Conservation (phyloP, 2,113 vertebrate species). For the Psittacula cyanocephala region DNA sequence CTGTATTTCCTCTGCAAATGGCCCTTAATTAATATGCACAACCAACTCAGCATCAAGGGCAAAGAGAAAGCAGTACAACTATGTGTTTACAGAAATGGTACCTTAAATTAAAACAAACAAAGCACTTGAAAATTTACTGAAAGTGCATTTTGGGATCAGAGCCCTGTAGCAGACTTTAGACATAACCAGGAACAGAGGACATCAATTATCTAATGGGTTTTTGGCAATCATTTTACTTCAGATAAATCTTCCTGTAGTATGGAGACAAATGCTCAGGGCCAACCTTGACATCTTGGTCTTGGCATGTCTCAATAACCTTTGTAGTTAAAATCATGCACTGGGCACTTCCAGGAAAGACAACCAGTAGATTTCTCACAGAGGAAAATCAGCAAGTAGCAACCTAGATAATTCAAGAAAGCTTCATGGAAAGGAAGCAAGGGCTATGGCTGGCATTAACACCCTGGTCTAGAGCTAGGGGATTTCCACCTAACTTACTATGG, state of each 20-base stretch:
- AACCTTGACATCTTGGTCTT: conserved; percentile 27
- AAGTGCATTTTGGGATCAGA: conserved; percentile 36
- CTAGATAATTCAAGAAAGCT: background rate
- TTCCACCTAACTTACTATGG: background rate
- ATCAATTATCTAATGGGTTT: conserved; percentile 25
- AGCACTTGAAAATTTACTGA: conserved; percentile 25
- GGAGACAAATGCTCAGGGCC: conserved; percentile 1
- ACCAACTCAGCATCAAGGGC: conserved; percentile 4
- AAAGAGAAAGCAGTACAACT: background rate
- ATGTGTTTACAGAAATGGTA: conserved; percentile 4
- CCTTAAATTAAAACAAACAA: conserved; percentile 49
- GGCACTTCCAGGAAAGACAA: background rate
- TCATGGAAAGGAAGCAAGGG: conserved; percentile 25
- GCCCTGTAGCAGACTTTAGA: background rate
- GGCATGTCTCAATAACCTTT: conserved; percentile 3
- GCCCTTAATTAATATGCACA: conserved; percentile 48
- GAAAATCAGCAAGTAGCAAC: background rate
- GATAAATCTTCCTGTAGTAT: background rate
- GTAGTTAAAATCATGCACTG: background rate
- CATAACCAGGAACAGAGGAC: conserved; percentile 7
- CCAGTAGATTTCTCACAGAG: background rate
- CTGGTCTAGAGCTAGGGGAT: background rate
- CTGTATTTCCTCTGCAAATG: conserved; percentile 36
- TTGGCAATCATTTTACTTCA: conserved; percentile 21
- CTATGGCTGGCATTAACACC: background rate